Base-by-base conservation (phyloP, 2,113 vertebrate genomes). In the Gambusia holbrooki region DNA sequence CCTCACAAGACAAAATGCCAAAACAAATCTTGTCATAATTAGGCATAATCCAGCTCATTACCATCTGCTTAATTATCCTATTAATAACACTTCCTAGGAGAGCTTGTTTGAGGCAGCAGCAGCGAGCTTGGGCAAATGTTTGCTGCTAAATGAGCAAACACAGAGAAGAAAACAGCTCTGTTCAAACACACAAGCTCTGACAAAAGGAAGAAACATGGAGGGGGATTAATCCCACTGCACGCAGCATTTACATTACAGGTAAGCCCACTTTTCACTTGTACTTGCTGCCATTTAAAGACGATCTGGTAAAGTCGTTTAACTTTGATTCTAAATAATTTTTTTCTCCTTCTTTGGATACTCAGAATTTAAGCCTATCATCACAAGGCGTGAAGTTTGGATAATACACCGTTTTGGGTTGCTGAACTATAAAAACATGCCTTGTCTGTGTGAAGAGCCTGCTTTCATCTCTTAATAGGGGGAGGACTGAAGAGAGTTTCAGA, bases 21-120 rank as follows among this genome's bases (percentile, higher is more conserved):
- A 97, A 97, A 97, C 96, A 98, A 98, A 98, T 96, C 95, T 97
- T 96, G 96, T 97, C 97, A 95, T 96, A 98, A 98, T 97, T 98
- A 97, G 95, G 95, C 95, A 95, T 97, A 97, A 97, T 96, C 96
- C 97, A 96, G 96, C 96, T 98, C 97, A 98, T 98, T 96, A 98
- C 96, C 88, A 92, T 94, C 95, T 96, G 96, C 96, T 96, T 98
- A 98, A 98, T 98, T 98, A 98, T 96, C 96, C 97, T 97, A 97
- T 98, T 98, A 98, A 98, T 98, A 96, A 96, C 96, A 93, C 94
- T 94, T 97, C 97, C 97, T 97, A 89, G 95, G 97, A 97, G 97
- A 96, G 96, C 92, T 94, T 94, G 95, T 95, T 96, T 94, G 94
- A 95, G 94, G 95, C 95, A 93, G 90, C 90, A 87, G 91, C 96